These are phyloP conservation scores for Zonotrichia leucophrys DNA, from an alignment of 2,113 vertebrate genomes.

Conservation along the genomic window DNA sequence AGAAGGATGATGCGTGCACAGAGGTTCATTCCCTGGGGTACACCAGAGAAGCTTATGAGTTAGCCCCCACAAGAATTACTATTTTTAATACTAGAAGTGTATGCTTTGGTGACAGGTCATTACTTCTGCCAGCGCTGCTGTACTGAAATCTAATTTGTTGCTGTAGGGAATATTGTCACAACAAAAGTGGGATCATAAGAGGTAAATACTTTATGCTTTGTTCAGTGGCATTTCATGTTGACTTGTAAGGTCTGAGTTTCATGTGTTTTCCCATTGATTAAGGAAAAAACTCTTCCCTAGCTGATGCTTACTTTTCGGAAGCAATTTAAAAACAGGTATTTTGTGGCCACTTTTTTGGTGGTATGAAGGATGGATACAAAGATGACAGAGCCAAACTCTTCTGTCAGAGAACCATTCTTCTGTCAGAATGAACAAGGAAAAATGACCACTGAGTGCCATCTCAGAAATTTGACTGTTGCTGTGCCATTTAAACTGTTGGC, in stretches of 20 bases:
- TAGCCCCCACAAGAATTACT: background rate
- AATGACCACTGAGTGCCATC: background rate
- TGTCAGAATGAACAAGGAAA: background rate
- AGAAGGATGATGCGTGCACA: background rate
- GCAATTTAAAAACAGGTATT: background rate
- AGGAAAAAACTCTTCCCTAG: background rate
- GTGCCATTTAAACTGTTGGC: background rate
- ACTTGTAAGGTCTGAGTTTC: background rate
- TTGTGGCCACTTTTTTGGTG: background rate
- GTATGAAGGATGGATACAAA: background rate
- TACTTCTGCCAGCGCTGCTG: background rate
- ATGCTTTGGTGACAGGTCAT: background rate
- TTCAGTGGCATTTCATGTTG: background rate
- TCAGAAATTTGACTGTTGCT: background rate
- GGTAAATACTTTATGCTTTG: background rate
- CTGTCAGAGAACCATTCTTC: background rate
- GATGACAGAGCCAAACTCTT: background rate
- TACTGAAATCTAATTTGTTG: background rate
- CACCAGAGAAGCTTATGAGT: background rate
- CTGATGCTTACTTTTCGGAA: background rate
- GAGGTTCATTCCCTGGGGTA: background rate
- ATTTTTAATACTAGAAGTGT: background rate
- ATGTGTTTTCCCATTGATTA: background rate
- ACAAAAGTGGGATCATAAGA: background rate
- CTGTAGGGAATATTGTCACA: background rate